These are phyloP conservation scores for Tetragonula clypearis DNA, from an alignment of 1,140 invertebrate species.

Conservation along the genomic window DNA sequence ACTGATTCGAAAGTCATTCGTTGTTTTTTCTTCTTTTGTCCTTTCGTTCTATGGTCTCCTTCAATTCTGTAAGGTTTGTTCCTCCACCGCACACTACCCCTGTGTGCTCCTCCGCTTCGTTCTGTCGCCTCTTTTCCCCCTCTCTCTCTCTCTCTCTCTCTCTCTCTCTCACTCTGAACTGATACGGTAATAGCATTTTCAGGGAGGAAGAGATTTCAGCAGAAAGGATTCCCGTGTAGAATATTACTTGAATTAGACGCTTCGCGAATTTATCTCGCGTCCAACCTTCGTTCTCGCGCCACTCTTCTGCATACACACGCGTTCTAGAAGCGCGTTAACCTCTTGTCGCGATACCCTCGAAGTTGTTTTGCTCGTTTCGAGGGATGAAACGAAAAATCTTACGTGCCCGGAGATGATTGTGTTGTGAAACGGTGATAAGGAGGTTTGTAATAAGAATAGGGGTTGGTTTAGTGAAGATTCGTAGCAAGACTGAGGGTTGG, in stretches of 20 bases:
- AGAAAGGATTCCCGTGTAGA: slow-evolving; percentile 56
- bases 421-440: too few species aligned
- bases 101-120: background rate
- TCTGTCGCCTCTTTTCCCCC: slow-evolving; percentile 39
- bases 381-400: background rate
- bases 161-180: slow-evolving; percentile 44
- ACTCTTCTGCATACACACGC: background rate
- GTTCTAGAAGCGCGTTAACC: slow-evolving; percentile 26
- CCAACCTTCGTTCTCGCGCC: background rate
- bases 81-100: background rate
- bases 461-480: too few species aligned
- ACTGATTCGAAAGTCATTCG: background rate
- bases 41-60: background rate
- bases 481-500: too few species aligned
- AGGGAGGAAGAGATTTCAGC: slow-evolving; percentile 54
- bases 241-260: slow-evolving; percentile 54
- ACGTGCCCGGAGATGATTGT: background rate
- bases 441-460: too few species aligned
- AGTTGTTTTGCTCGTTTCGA: background rate
- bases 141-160: slow-evolving; percentile 38
- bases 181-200: slow-evolving; percentile 62
- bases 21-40: background rate
- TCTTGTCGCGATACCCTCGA: background rate
- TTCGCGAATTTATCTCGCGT: slow-evolving; percentile 43
- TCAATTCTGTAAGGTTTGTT: background rate